Conservation (phyloP, 2,113 vertebrate genomes). For the Urocynchramus pylzowi region DNA sequence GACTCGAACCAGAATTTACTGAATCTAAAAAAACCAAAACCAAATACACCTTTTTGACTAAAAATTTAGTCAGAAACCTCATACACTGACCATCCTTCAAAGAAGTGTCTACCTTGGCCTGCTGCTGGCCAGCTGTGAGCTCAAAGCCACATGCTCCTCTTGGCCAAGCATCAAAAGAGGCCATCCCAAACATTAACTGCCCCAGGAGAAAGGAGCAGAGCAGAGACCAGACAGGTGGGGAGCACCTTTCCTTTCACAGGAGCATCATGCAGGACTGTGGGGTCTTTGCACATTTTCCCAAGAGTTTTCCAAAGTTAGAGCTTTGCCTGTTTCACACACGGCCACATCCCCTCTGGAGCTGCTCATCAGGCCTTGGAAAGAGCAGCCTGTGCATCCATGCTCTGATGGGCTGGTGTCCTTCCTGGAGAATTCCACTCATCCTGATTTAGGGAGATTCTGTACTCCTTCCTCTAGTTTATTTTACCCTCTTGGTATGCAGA, state of each 20-base stretch:
- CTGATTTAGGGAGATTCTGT: background rate
- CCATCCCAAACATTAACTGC: background rate
- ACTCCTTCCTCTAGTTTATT: constrained; percentile 14
- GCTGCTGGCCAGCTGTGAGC: background rate
- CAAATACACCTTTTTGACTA: background rate
- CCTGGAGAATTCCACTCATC: background rate
- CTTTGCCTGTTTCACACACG: rapidly evolving
- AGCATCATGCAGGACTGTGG: background rate
- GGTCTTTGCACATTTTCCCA: background rate
- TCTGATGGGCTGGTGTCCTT: background rate
- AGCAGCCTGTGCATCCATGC: background rate
- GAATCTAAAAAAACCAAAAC: background rate
- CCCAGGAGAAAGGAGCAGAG: background rate
- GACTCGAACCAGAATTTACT: background rate
- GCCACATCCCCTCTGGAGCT: background rate
- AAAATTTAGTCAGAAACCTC: background rate
- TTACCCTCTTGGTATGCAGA: constrained; percentile 33
- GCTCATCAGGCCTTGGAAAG: background rate
- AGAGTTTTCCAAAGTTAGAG: background rate
- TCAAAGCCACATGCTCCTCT: background rate
- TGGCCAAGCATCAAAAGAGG: rapidly evolving
- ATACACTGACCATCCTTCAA: rapidly evolving
- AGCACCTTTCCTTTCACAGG: background rate
- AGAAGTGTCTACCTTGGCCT: background rate
- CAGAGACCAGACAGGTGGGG: background rate